These are phyloP conservation scores for Zaprionus davidi DNA, from an alignment of 1,140 invertebrate species.

Conservation along the genomic window DNA sequence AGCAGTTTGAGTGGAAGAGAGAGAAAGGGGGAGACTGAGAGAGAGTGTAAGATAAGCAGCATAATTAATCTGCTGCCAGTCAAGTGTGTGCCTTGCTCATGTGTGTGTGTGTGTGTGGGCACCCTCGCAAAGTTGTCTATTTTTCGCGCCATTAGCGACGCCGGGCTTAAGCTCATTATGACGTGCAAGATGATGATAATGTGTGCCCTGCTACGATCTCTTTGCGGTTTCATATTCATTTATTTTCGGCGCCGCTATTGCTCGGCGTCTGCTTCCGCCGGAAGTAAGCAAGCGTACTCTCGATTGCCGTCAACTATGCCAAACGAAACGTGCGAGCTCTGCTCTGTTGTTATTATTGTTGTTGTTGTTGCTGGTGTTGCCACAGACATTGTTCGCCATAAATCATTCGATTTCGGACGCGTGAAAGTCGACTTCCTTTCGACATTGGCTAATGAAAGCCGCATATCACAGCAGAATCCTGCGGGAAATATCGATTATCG, in stretches of 20 bases:
- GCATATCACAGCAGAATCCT: conserved; percentile 31
- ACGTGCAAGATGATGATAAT: conserved; percentile 27
- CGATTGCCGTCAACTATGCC: conserved; percentile 37
- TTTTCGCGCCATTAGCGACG: conserved; percentile 52
- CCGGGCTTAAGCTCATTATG: conserved; percentile 33
- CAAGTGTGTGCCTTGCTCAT: conserved; percentile 4
- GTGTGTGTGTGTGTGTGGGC: conserved; percentile 1
- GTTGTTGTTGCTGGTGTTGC: conserved; percentile 44
- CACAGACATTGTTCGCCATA: conserved; percentile 52
- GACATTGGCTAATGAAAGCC: conserved; percentile 47
- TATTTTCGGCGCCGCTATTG: conserved; percentile 50
- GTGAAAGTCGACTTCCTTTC: conserved; percentile 54
- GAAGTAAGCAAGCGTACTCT: conserved; percentile 52
- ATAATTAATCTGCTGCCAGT: conserved; percentile 9
- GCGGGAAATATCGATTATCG: conserved; percentile 64
- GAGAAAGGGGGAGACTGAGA: background rate
- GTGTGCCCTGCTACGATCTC: conserved; percentile 37
- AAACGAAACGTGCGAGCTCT: background rate
- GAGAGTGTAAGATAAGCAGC: background rate
- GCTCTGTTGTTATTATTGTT: conserved; percentile 26
- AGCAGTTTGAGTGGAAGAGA: background rate
- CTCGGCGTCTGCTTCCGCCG: conserved; percentile 59
- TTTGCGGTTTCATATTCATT: conserved; percentile 51
- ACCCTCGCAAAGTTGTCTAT: conserved; percentile 44
- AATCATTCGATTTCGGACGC: conserved; percentile 69